phyloP scores from a whole-genome alignment of 2,888 invertebrate genomes.

The Aethes cnicana region DNA sequence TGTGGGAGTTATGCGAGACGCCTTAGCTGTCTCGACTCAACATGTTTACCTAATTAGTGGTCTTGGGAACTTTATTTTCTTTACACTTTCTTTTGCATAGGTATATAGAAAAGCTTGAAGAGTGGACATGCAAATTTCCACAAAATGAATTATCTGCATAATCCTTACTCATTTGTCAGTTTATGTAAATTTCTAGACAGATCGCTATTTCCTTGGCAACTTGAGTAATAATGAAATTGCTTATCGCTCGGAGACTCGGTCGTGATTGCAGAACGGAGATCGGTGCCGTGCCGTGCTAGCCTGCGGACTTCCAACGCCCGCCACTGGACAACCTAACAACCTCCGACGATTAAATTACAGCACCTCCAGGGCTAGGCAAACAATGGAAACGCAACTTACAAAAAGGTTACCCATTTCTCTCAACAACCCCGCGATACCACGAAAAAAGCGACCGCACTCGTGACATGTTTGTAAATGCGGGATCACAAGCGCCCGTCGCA shows the following conservation, averaged over 20 bases:
- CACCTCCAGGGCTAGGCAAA: constrained; percentile 41
- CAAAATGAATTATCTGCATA: too few species aligned
- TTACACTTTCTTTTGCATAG: too few species aligned
- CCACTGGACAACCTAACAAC: constrained; percentile 44
- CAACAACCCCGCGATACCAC: constrained; percentile 55
- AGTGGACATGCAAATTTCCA: too few species aligned
- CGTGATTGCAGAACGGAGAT: constrained; percentile 35
- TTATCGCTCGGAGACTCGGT: constrained; percentile 33
- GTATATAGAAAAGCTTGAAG: too few species aligned
- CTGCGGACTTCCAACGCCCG: constrained; percentile 50
- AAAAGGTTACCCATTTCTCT: constrained; percentile 68
- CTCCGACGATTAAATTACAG: constrained; percentile 47
- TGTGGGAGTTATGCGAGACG: too few species aligned
- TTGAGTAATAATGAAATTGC: constrained; percentile 29
- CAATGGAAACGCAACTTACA: constrained; percentile 47
- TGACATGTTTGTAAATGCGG: constrained; percentile 69
- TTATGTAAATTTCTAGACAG: constrained; percentile 18
- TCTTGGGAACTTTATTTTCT: too few species aligned
- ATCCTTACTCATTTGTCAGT: constrained; percentile 22
- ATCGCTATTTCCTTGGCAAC: constrained; percentile 24
- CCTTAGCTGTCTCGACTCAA: too few species aligned
- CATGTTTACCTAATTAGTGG: too few species aligned
- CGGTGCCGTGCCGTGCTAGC: constrained; percentile 48
- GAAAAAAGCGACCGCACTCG: constrained; percentile 59
- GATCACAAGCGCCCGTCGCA: constrained; percentile 44